A percentile compares a stretch with the other conserved stretches of the same genome.
phyloP scores from a whole-genome alignment of 1,140 invertebrate species.

The Cydia pomonella region DNA sequence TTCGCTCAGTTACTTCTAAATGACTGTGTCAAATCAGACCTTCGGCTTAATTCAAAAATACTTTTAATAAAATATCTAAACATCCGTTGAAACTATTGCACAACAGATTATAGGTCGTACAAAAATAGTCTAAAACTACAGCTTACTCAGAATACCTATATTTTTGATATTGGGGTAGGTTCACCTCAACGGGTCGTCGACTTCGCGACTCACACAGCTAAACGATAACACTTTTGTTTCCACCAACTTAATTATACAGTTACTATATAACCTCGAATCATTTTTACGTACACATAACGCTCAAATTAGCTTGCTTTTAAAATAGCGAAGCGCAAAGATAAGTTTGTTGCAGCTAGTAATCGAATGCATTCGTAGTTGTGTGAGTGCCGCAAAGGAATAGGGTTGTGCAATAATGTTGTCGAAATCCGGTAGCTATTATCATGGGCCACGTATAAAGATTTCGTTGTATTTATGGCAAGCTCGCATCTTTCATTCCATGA shows the following conservation, averaged over 20 bases:
- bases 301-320: constrained; percentile 34
- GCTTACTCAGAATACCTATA: constrained; percentile 52
- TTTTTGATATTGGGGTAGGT: constrained; percentile 77
- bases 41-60: not conserved
- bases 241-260: constrained; percentile 28
- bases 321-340: constrained; percentile 37
- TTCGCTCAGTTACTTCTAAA: no score
- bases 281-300: constrained; percentile 38
- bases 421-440: constrained; percentile 50
- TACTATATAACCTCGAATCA: constrained; percentile 35
- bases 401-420: constrained; percentile 64
- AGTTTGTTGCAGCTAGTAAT: constrained; percentile 51
- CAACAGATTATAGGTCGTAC: not conserved
- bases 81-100: not conserved
- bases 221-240: constrained; percentile 33
- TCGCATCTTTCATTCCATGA: not conserved
- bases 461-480: not conserved
- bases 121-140: constrained; percentile 49
- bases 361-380: constrained; percentile 56
- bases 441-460: constrained; percentile 42
- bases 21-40: not conserved
- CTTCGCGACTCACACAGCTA: constrained; percentile 44
- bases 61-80: not conserved
- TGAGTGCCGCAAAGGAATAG: constrained; percentile 56
- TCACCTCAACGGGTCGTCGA: constrained; percentile 70